Conservation (phyloP, 2,888 invertebrate species). For the Nudaria mundana region DNA sequence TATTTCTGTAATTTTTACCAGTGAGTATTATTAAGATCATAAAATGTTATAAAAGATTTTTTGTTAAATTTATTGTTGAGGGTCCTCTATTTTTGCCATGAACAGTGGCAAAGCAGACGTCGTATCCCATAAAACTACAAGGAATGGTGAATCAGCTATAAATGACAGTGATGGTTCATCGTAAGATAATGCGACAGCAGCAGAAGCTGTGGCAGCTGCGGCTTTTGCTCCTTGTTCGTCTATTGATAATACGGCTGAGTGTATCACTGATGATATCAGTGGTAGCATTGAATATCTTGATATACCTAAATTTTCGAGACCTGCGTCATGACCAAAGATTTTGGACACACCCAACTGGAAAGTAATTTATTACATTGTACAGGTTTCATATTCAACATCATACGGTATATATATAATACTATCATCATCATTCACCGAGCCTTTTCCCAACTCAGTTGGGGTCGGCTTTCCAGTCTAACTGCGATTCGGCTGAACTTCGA, state of each 20-base stretch:
- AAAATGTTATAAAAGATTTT: neutral
- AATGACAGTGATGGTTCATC: constrained; percentile 56
- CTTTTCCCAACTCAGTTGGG: too few species aligned
- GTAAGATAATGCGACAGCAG: constrained; percentile 71
- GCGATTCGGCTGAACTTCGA: too few species aligned
- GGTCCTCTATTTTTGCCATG: constrained; percentile 73
- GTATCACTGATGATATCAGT: constrained; percentile 67
- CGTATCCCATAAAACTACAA: constrained; percentile 73
- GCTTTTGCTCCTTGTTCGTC: constrained; percentile 77
- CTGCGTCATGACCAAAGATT: constrained; percentile 59
- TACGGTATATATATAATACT: too few species aligned
- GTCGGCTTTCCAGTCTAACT: too few species aligned
- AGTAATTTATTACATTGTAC: neutral
- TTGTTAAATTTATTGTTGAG: constrained; percentile 34
- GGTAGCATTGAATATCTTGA: constrained; percentile 38
- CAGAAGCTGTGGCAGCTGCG: constrained; percentile 65
- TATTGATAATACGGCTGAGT: constrained; percentile 73
- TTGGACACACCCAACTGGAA: constrained; percentile 68
- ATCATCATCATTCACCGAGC: too few species aligned
- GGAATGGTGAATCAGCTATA: constrained; percentile 71
- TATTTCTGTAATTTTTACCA: too few species aligned
- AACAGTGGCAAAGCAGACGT: constrained; percentile 68
- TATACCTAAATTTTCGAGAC: constrained; percentile 54
- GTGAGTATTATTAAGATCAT: constrained; percentile 22
- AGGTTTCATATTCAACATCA: neutral